A percentile compares a stretch with the other conserved stretches of the same genome.
Evolutionary conservation across 2,113 vertebrate species (phyloP).

Genomic region (Actenoides hombroni): DNA sequence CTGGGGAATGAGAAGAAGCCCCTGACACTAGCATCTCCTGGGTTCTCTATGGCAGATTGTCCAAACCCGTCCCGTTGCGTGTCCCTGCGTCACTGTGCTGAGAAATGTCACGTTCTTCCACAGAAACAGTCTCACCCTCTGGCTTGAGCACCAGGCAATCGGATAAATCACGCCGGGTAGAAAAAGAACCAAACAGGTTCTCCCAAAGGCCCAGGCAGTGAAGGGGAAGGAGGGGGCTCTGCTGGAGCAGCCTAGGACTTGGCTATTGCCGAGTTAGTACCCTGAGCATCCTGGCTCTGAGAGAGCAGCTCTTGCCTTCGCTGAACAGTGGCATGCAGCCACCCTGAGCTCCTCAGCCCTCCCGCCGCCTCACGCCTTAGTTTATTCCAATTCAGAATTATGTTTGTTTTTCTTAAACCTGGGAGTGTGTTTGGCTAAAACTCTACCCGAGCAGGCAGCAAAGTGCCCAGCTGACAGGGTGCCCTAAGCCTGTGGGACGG

Average conservation of each 20-base stretch:
- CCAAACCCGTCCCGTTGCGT: not conserved
- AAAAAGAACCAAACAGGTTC: not conserved
- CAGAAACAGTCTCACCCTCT: fast-evolving
- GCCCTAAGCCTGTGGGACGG: not conserved
- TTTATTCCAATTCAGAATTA: not conserved
- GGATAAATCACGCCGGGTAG: not conserved
- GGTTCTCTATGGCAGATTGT: not conserved
- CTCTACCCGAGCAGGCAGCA: not conserved
- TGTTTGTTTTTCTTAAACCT: not conserved
- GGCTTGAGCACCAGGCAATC: not conserved
- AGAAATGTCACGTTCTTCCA: not conserved
- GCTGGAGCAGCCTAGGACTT: fast-evolving
- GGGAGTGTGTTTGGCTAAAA: not conserved
- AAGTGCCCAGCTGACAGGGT: not conserved
- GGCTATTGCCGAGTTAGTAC: not conserved
- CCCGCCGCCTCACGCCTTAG: not conserved
- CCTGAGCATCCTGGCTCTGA: not conserved
- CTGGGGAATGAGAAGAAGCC: not conserved
- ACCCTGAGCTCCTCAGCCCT: not conserved
- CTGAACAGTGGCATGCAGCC: fast-evolving
- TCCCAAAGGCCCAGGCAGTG: not conserved
- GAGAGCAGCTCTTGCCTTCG: not conserved
- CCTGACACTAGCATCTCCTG: not conserved
- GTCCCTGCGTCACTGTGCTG: fast-evolving
- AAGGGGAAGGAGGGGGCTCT: not conserved